Percentiles rank a stretch among this genome's conserved stretches.
Evolutionary conservation across 1,140 invertebrate species (phyloP).

Genomic region (Dendrolimus punctatus): DNA sequence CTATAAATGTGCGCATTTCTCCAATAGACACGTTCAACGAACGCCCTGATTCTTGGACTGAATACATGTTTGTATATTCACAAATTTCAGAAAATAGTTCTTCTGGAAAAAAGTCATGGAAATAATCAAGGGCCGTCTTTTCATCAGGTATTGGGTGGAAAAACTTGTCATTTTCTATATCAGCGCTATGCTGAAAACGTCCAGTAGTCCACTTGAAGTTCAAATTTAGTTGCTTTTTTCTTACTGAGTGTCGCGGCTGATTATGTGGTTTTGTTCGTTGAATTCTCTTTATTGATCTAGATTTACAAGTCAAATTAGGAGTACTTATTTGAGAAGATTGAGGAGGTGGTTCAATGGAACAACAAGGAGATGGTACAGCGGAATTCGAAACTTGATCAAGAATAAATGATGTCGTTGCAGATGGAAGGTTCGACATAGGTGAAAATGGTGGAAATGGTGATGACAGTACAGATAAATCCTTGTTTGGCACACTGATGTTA

Average conservation of each 20-base stretch:
- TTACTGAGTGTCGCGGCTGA: constrained; percentile 1
- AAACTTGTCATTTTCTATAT: constrained; percentile 6
- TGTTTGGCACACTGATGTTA: constrained; percentile 5
- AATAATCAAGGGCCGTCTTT: constrained; percentile 7
- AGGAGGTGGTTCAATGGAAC: constrained; percentile 1
- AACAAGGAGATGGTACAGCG: constrained; percentile 5
- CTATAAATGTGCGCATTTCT: constrained; percentile 21
- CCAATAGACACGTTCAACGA: constrained; percentile 16
- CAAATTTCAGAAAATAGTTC: constrained; percentile 7
- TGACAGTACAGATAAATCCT: not conserved
- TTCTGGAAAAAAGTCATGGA: constrained; percentile 7
- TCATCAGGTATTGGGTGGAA: constrained; percentile 2
- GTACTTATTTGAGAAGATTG: constrained; percentile 5
- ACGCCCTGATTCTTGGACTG: constrained; percentile 20
- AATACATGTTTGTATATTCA: constrained; percentile 18
- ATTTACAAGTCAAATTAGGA: constrained; percentile 5
- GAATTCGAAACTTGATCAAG: constrained; percentile 4
- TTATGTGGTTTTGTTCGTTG: constrained; percentile 6
- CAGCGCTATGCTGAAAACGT: constrained; percentile 6
- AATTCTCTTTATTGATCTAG: constrained; percentile 4
- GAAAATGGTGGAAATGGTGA: constrained; percentile 2
- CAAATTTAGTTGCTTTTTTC: constrained; percentile 6
- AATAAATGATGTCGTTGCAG: constrained; percentile 7
- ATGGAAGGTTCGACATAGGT: constrained; percentile 8
- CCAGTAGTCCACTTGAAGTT: constrained; percentile 6